Percentiles rank a stretch among this genome's conserved stretches.
Evolutionary conservation across 1,140 invertebrate genomes (phyloP).

Genomic region (Drosophila simulans): DNA sequence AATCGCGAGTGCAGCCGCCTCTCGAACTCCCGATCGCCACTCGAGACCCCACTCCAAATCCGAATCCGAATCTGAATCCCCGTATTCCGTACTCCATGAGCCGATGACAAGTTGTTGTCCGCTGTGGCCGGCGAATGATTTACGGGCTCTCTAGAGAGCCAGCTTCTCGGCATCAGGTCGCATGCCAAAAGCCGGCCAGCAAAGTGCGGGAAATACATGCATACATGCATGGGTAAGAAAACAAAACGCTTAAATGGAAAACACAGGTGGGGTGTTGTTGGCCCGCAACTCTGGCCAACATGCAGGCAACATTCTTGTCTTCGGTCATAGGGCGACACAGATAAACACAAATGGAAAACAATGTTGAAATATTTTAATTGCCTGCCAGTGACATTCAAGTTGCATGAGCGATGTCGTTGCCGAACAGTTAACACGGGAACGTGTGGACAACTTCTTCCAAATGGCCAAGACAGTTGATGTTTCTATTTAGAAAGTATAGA

Average conservation of each 20-base stretch:
- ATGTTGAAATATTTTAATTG: conserved; percentile 47
- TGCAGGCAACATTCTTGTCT: conserved; percentile 39
- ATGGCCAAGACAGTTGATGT: neutral
- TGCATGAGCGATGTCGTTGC: neutral
- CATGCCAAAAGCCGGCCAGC: conserved; percentile 44
- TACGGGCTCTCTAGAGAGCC: conserved; percentile 56
- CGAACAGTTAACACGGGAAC: neutral
- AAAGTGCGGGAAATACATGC: conserved; percentile 7
- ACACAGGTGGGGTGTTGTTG: conserved; percentile 20
- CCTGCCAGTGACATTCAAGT: conserved; percentile 14
- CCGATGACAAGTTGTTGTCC: conserved; percentile 80
- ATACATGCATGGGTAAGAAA: neutral
- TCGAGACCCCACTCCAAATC: conserved; percentile 29
- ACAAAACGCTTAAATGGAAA: conserved; percentile 18
- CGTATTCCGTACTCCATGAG: conserved; percentile 25
- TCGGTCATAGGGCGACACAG: conserved; percentile 41
- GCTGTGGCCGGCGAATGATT: conserved; percentile 79
- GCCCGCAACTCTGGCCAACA: conserved; percentile 26
- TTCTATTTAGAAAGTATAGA: neutral
- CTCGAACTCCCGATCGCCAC: conserved; percentile 34
- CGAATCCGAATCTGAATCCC: conserved; percentile 11
- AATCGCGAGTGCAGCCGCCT: conserved; percentile 49
- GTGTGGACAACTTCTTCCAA: neutral
- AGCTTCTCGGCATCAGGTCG: conserved; percentile 35
- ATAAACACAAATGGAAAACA: conserved; percentile 43